Conservation (phyloP, 1,140 invertebrate genomes). For the Coptotermes formosanus region DNA sequence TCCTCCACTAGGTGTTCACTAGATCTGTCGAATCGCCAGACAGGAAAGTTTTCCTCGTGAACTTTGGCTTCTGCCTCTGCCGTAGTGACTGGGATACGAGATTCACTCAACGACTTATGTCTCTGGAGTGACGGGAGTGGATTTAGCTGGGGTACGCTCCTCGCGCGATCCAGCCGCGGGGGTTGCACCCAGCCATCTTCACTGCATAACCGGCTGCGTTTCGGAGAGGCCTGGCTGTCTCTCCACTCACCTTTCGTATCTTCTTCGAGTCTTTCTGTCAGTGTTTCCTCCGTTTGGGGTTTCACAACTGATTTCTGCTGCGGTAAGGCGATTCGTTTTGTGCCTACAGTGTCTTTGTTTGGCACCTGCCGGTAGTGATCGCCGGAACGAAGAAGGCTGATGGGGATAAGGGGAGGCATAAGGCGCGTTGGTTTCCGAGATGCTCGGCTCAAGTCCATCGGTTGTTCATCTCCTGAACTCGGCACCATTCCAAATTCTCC, state of each 20-base stretch:
- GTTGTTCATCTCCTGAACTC: conserved; percentile 29
- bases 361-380: background rate
- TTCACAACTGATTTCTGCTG: background rate
- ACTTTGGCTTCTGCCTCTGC: background rate
- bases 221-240: background rate
- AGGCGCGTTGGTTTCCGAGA: conserved; percentile 23
- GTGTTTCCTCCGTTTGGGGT: background rate
- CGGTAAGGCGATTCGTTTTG: background rate
- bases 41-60: background rate
- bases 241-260: background rate
- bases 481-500: conserved; percentile 31
- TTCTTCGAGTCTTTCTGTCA: background rate
- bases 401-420: conserved; percentile 31
- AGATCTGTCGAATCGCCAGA: background rate
- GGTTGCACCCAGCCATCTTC: background rate
- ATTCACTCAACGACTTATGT: conserved; percentile 33
- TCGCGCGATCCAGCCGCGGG: conserved; percentile 33
- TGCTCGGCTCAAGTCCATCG: conserved; percentile 31
- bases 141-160: conserved; percentile 33
- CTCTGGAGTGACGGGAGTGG: conserved; percentile 32
- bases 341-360: background rate
- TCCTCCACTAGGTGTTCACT: background rate
- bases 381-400: conserved; percentile 28
- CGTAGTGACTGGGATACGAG: conserved; percentile 22
- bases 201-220: background rate